phyloP scores from a whole-genome alignment of 2,113 vertebrate genomes.

The Prochilodus magdalenae region DNA sequence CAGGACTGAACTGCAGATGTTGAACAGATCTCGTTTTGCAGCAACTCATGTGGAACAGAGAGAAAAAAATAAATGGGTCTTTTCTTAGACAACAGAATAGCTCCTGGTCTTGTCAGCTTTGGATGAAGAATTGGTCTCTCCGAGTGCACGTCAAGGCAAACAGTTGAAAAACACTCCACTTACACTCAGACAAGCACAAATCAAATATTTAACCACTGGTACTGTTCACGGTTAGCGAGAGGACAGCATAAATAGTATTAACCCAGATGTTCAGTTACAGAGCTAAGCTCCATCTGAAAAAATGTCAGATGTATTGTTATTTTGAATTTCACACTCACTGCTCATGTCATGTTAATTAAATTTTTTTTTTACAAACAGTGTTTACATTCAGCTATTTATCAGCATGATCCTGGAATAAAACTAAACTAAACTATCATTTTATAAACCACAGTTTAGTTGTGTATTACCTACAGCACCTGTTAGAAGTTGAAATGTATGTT shows the following conservation, averaged over 20 bases:
- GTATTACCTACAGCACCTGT: no score
- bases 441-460: no score
- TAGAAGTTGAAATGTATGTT: no score
- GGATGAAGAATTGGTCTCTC: slow-evolving; percentile 18
- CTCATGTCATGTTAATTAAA: background rate
- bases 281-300: background rate
- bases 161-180: slow-evolving; percentile 13
- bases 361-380: no score
- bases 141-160: background rate
- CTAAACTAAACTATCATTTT: background rate
- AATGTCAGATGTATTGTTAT: background rate
- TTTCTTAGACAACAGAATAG: slow-evolving; percentile 21
- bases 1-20: slow-evolving; percentile 46
- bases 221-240: background rate
- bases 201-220: slow-evolving; percentile 3
- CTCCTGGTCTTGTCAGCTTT: slow-evolving; percentile 27
- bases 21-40: slow-evolving; percentile 40
- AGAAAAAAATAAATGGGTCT: background rate
- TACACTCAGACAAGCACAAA: background rate
- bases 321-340: background rate
- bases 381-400: background rate
- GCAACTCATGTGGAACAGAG: background rate
- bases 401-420: background rate
- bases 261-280: background rate
- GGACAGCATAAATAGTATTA: background rate